A percentile compares a stretch with the other conserved stretches of the same genome.
Evolutionary conservation across 2,888 invertebrate genomes (phyloP).

Genomic region (Drosophila histrio): DNA sequence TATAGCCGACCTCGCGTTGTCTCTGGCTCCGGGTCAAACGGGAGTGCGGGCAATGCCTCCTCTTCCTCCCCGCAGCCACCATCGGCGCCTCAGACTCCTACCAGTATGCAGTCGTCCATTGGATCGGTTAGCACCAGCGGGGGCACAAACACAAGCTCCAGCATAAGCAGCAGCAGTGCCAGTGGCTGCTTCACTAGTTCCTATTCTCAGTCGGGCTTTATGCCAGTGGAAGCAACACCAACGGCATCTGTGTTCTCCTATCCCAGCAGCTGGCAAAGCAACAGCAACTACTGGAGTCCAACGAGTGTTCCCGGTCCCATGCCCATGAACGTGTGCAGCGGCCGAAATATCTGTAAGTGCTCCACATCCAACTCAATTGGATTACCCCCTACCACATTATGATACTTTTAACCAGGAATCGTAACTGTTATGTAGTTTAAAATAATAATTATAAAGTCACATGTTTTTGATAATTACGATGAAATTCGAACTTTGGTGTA

Average conservation of each 20-base stretch:
- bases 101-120: slow-evolving; percentile 71
- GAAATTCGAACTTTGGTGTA: no score
- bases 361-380: neutral
- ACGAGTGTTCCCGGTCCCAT: slow-evolving; percentile 73
- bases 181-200: slow-evolving; percentile 67
- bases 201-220: slow-evolving; percentile 82
- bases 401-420: no score
- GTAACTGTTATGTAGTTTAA: no score
- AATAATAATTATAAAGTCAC: no score
- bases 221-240: slow-evolving; percentile 82
- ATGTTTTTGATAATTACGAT: no score
- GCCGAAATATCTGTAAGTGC: slow-evolving; percentile 68
- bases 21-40: slow-evolving; percentile 73
- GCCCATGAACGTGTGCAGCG: slow-evolving; percentile 75
- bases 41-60: slow-evolving; percentile 72
- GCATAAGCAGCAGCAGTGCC: slow-evolving; percentile 38
- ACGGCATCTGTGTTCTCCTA: slow-evolving; percentile 83
- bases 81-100: slow-evolving; percentile 80
- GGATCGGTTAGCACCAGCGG: slow-evolving; percentile 50
- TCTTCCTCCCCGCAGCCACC: slow-evolving; percentile 80
- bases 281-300: slow-evolving; percentile 82
- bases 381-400: neutral
- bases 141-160: slow-evolving; percentile 37
- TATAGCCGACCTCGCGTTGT: slow-evolving; percentile 80
- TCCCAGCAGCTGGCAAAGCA: slow-evolving; percentile 83